Conservation (phyloP, 1,140 invertebrate genomes). For the Temnothorax longispinosus region DNA sequence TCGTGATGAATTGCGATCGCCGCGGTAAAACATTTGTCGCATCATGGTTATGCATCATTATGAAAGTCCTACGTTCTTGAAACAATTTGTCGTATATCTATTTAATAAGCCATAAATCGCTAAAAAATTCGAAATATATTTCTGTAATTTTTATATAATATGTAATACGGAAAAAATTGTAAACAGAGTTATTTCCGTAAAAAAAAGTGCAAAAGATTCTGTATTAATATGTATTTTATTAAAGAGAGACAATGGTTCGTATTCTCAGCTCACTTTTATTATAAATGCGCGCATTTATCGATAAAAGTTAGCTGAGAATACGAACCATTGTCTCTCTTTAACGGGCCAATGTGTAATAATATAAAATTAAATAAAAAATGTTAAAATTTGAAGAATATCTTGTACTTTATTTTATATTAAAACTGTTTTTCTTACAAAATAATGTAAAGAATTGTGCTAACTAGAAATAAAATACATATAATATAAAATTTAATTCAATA, state of each 20-base stretch:
- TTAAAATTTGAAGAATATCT: background rate
- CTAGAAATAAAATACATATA: no score
- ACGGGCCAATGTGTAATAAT: background rate
- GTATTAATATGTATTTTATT: background rate
- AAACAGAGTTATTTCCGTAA: background rate
- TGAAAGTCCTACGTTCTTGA: background rate
- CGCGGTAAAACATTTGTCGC: background rate
- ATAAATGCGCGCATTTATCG: no score
- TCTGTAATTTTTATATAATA: background rate
- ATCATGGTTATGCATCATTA: background rate
- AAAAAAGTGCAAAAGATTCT: background rate
- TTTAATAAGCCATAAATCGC: background rate
- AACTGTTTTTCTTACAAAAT: background rate
- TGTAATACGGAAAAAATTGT: background rate
- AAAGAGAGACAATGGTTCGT: background rate
- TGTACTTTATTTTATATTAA: background rate
- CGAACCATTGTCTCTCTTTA: no score
- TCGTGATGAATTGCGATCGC: background rate
- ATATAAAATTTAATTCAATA: no score
- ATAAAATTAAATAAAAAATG: background rate
- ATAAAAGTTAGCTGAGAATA: no score
- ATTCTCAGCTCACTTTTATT: no score
- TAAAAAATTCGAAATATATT: background rate
- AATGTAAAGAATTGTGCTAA: no score
- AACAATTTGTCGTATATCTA: background rate